Conservation (phyloP, 2,113 vertebrate species). For the Sigmodon hispidus region DNA sequence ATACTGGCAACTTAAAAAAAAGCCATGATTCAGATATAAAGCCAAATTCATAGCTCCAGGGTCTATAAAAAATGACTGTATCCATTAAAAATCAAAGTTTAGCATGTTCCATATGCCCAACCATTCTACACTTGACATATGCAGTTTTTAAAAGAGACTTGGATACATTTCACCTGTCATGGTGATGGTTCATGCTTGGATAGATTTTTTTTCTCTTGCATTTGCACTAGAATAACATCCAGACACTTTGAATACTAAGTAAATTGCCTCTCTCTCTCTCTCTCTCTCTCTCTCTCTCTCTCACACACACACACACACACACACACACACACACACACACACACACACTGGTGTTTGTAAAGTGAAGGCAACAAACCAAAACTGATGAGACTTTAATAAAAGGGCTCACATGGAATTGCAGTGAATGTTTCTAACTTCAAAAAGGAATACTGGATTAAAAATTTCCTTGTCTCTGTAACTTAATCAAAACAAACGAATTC, state of each 20-base stretch:
- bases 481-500: constrained; percentile 16
- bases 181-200: neutral
- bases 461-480: constrained; percentile 47
- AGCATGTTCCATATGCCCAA: neutral
- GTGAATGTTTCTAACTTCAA: neutral
- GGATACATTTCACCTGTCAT: neutral
- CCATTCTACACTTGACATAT: too few species aligned
- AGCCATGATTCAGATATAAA: neutral
- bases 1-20: constrained; percentile 6
- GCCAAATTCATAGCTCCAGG: neutral
- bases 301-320: neutral
- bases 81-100: neutral
- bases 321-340: neutral
- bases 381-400: neutral
- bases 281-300: neutral
- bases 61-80: neutral
- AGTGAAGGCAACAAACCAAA: neutral
- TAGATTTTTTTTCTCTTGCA: neutral
- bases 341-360: too few species aligned
- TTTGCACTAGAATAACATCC: neutral
- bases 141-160: neutral
- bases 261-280: neutral
- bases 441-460: constrained; percentile 48
- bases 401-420: neutral
- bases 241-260: neutral